Evolutionary conservation across 1,140 invertebrate genomes (phyloP), one percentile per base, ranked within the genome.

Genomic region (Rhysida immarginata): DNA sequence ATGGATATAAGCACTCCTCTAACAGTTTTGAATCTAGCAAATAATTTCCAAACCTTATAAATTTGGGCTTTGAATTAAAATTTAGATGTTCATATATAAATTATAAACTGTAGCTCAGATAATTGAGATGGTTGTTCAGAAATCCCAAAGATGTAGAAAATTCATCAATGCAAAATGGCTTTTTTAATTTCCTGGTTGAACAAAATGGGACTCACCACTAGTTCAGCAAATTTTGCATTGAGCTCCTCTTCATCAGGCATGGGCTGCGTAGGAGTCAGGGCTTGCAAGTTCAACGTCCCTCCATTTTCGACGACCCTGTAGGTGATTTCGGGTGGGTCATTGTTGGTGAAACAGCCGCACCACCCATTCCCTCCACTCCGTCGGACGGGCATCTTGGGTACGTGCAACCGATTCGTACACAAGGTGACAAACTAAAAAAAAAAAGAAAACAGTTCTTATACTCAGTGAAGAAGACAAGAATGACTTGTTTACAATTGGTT

Each of bases 191-290:
- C n/a, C n/a, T n/a, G n/a, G n/a, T n/a, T n/a, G n/a, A n/a, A n/a
- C n/a, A n/a, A n/a, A n/a, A n/a, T n/a, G n/a, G 23, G 61, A 78
- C 80, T 77, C 69, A 86, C 84, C 67, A 96, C 90, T 51, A 95
- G 78, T 69, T 95, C 91, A 2, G 88, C 82, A 73, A 96, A 96
- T 74, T 90, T 93, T 53, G 81, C 81, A 72, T 95, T 89, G 48
- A 96, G 75, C 71, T 96, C 90, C 60, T 87, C 85, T 66, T 90
- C 85, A 2, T 85, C 79, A 1, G 92, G 92, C 86, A 94, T 93
- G 0, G 91, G 91, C 63, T 86, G 77, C 26, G 87, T 84, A 61
- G 86, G 82, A 54, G 86, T 86, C 73, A 92, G 77, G 13, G 84
- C 83, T 76, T 92, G 83, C 66, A 89, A 70, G 64, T 84, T 83